Percentiles rank a stretch among this genome's conserved stretches.
Evolutionary conservation across 53 echinoderm and acorn worm genomes (phyloP).

Genomic region (Luidia sarsii): DNA sequence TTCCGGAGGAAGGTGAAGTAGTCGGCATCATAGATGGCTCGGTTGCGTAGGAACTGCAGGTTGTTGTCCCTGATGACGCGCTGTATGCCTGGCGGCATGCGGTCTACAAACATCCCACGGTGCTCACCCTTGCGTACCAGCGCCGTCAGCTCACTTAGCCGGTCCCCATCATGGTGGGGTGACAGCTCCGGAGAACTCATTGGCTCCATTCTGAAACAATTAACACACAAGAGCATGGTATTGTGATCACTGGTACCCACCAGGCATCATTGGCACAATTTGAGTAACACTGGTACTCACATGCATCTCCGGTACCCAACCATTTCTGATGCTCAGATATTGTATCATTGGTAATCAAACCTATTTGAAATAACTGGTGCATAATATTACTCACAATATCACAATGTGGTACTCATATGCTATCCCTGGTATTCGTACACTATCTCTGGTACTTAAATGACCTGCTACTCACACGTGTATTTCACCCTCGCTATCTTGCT

Average conservation of each 20-base stretch:
- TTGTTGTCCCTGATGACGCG: constrained; percentile 83
- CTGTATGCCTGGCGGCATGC: constrained; percentile 91
- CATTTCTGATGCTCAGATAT: too few species aligned
- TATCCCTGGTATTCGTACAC: too few species aligned
- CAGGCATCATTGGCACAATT: background rate
- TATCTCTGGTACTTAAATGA: too few species aligned
- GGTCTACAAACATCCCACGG: constrained; percentile 86
- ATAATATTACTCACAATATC: too few species aligned
- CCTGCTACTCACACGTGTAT: constrained; percentile 81
- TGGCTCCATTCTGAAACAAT: constrained; percentile 73
- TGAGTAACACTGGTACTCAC: too few species aligned
- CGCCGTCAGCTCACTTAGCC: constrained; percentile 82
- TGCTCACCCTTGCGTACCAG: constrained; percentile 87
- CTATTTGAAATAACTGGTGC: too few species aligned
- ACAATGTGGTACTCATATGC: too few species aligned
- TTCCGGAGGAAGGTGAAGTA: constrained; percentile 85
- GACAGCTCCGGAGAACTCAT: constrained; percentile 93
- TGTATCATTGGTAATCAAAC: too few species aligned
- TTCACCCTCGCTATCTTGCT: constrained; percentile 88
- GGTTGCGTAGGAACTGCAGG: constrained; percentile 82
- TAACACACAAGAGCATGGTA: background rate
- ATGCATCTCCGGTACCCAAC: too few species aligned
- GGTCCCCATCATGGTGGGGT: constrained; percentile 82
- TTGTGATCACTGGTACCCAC: background rate
- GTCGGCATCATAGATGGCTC: constrained; percentile 82